Base-by-base conservation (phyloP, 2,888 invertebrate species). In the Mythimna vitellina region DNA sequence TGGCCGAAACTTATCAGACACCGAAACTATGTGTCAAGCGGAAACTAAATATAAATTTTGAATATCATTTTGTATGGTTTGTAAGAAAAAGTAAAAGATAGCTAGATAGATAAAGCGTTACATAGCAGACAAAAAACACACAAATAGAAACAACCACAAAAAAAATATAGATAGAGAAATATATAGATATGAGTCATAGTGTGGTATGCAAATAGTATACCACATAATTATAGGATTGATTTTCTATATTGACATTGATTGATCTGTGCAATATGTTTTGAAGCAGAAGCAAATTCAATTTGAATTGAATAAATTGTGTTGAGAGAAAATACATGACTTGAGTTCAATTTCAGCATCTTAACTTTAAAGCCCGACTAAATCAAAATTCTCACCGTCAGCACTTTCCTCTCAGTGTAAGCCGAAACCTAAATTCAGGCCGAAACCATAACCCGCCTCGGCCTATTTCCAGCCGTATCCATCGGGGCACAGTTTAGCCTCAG, bases 401-500 rank as follows among this genome's bases (percentile, higher is more conserved):
- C 29, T 65, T 35, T 25, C 63, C 17, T 25, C 12, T n/a, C 7
- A 54, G 17, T 10, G 14, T 53, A 51, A 62, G 70, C 63, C 60
- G 65, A 79, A 69, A 73, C 69, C 58, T 53, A 63, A 70, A 71
- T 76, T 58, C 5, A 74, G 64, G 76, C 75, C 75, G 71, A 69
- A 64, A 76, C 68, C 25, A 54, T 53, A 66, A 57, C 60, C 53
- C 10, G 20, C 8, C 29, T 82, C 78, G 73, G 67, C 71, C 61
- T 82, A 35, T 64, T 77, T 70, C 53, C 75, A 70, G 61, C 63
- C 38, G 20, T 85, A 80, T 76, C 75, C 67, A 82, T 80, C 49
- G 74, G 53, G 62, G 53, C 54, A 63, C 63, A 72, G 80, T 74
- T 76, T 76, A 86, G 78, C 82, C 83, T 57, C 79, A 70, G 86